Base-by-base conservation (phyloP, 2,113 vertebrate genomes). In the Thunnus maccoyii region DNA sequence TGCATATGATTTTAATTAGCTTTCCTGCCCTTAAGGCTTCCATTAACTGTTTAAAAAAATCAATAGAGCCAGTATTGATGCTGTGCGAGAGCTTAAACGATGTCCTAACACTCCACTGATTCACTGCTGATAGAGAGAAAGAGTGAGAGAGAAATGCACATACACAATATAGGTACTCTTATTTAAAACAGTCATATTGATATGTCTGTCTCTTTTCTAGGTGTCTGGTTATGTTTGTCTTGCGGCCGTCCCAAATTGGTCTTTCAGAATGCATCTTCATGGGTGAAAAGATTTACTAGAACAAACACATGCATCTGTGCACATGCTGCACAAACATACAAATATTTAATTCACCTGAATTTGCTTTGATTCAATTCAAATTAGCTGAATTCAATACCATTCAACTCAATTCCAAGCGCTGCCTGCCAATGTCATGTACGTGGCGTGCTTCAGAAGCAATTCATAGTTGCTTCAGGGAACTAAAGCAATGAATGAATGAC, bases 1-100 rank as follows among this genome's bases (percentile, higher is more conserved):
- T 91, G 93, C 90, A 92, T 93, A 94, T 93, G 92, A 93, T 94
- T 95, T 94, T 94, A 95, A 94, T 95, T 94, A 94, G 92, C 91
- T 94, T 92, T 92, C 76, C 89, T 93, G 89, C 92, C 94, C 93
- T 86, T 88, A 93, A 94, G 93, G 93, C 90, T 92, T 94, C 93
- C 93, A 95, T 94, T 94, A 95, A 94, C 88, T 90, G 92, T 92
- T 93, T 89, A 86, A 88, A 91, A 86, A 89, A 95, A 93, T 95
- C 94, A 88, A 94, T 94, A 92, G 77, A 76, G 86, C 69, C 86
- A 76, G 86, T 89, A 93, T 93, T 91, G 90, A 94, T 89, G 91
- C 85, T 57, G 86, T 51, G 84, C 46, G 71, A 87, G 88, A 73
- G 91, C 81, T 90, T 93, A 93, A 93, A 92, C 88, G 85, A 93